phyloP scores from a whole-genome alignment of 2,888 invertebrate species.

The Eupithecia vulgata region DNA sequence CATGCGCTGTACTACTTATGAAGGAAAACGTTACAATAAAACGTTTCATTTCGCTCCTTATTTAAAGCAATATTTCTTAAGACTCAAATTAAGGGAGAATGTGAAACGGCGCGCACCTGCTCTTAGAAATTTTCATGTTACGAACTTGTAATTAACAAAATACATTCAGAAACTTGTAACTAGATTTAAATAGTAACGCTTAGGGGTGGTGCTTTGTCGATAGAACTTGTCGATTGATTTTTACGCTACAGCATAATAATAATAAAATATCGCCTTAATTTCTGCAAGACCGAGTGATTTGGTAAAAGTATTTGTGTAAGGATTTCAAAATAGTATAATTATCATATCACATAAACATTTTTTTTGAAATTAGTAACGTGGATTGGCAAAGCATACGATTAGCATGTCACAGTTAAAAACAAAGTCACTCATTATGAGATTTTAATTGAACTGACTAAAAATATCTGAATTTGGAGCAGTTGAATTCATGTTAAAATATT shows the following conservation, averaged over 20 bases:
- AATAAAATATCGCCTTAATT: background rate
- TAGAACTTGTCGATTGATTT: conserved; percentile 33
- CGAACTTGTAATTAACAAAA: conserved; percentile 82
- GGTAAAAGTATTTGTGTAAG: background rate
- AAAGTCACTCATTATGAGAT: too few species aligned
- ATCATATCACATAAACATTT: too few species aligned
- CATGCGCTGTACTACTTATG: background rate
- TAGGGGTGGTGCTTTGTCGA: conserved; percentile 49
- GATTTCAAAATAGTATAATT: too few species aligned
- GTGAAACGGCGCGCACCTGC: conserved; percentile 64
- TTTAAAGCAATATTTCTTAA: conserved; percentile 66
- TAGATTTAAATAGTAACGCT: conserved; percentile 82
- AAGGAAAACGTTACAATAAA: conserved; percentile 21
- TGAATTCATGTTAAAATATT: too few species aligned
- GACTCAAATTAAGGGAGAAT: conserved; percentile 54
- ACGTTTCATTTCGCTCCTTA: conserved; percentile 26
- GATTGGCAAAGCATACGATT: too few species aligned
- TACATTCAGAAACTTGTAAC: conserved; percentile 83
- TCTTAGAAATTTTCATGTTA: conserved; percentile 75
- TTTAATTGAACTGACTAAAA: too few species aligned
- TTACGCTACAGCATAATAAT: background rate
- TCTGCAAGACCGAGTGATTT: background rate
- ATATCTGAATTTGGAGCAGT: too few species aligned
- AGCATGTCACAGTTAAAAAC: too few species aligned
- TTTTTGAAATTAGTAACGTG: too few species aligned